Percentiles rank a stretch among this genome's conserved stretches.
phyloP scores from a whole-genome alignment of 2,113 vertebrate genomes.

The Atractosteus spatula region DNA sequence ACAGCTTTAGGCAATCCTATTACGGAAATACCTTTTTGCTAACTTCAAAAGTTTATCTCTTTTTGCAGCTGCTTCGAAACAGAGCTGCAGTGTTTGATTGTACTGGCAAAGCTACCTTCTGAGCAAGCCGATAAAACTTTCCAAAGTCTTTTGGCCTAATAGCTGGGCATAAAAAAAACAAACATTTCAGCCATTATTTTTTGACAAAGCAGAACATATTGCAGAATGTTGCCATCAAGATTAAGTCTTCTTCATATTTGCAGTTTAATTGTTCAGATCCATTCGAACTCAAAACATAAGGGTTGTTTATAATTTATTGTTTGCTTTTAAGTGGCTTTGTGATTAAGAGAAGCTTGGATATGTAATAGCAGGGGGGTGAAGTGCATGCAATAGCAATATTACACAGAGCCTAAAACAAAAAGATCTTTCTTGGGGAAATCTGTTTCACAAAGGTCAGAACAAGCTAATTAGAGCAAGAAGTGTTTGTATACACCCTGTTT shows the following conservation, averaged over 20 bases:
- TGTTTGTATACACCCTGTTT: too few relatives aligned
- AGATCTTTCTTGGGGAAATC: too few relatives aligned
- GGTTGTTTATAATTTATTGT: too few relatives aligned
- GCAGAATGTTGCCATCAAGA: not conserved
- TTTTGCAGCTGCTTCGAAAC: conserved; percentile 35
- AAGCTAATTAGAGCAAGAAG: too few relatives aligned
- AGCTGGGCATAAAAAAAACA: not conserved
- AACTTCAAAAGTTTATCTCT: conserved; percentile 35
- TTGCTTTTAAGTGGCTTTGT: too few relatives aligned
- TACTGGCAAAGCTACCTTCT: conserved; percentile 15
- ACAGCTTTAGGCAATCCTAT: conserved; percentile 45
- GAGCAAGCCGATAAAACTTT: conserved; percentile 26
- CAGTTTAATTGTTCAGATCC: not conserved
- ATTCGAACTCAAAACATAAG: too few relatives aligned
- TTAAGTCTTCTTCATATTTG: not conserved
- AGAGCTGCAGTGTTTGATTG: conserved; percentile 18
- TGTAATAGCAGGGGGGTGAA: too few relatives aligned
- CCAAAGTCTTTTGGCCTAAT: not conserved
- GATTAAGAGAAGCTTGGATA: too few relatives aligned
- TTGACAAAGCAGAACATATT: conserved; percentile 18
- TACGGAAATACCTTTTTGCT: conserved; percentile 32
- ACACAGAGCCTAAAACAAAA: too few relatives aligned
- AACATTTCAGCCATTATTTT: conserved; percentile 16
- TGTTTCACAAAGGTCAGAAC: too few relatives aligned
- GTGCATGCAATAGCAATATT: too few relatives aligned